Evolutionary conservation across 2,888 invertebrate genomes (phyloP), one percentile per base, ranked within the genome.

Genomic region (Mythimna pallens): DNA sequence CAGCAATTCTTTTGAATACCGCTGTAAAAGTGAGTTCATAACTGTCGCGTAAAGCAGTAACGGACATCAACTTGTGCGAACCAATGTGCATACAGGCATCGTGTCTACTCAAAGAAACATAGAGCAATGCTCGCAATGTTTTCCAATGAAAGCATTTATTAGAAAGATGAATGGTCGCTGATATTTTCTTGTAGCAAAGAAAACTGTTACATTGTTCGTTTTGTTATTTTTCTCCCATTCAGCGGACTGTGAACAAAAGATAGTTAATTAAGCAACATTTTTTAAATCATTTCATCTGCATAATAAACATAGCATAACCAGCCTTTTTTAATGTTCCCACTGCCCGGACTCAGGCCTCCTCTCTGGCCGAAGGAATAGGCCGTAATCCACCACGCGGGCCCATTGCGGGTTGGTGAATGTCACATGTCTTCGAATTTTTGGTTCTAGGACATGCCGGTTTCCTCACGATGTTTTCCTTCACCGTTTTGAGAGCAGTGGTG

Each of bases 211-310:
- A 36, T 77, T 68, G 34, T 36, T 59, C 9, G 25, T 63, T 58
- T 43, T 52, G 34, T 71, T 79, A 63, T 79, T 76, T 71, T 78
- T 52, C 25, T 59, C 12, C 43, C 43, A 22, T 61, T 63, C 57
- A 63, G 10, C 25, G 57, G 52, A 58, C 25, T 70, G 43, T 43
- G n/a, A 12, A 74, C 20, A 78, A 57, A 63, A 71, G n/a, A 52
- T 78, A 57, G 50, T 30, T 62, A 78, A 70, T 14, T 8, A 63
- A 58, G 12, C 40, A 50, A 62, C 30, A 70, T 62, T 14, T 70
- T 58, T 73, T n/a, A 12, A 52, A 34, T 66, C 0, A 40, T 52
- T 43, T 52, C 10, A 65, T 25, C n/a, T n/a, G n/a, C n/a, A n/a
- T n/a, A n/a, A n/a, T n/a, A n/a, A n/a, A n/a, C n/a, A n/a, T n/a